Base-by-base conservation (phyloP, 23 tunicate genomes). In the Ascidia mentula region DNA sequence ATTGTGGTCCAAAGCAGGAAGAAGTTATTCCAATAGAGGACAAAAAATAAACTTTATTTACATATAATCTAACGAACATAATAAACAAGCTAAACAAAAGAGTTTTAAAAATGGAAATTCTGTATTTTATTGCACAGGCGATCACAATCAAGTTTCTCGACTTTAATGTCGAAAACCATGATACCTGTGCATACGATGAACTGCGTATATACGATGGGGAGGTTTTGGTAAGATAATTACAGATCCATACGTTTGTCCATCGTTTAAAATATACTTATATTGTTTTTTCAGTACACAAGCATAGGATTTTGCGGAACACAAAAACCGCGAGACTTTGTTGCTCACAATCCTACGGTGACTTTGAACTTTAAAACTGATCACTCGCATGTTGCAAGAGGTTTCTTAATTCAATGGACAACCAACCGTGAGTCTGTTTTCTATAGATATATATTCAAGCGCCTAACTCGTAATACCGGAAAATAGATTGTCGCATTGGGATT, bases 261-360 rank as follows among this genome's bases (percentile, higher is more conserved):
- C 53, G 53, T 42, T 42, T 9, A 53, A 53, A 20, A 20, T 53
- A 28, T 53, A 9, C 7, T 20, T 53, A 3, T 53, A 20, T 20
- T 53, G 65, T 31, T 78, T 13, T 26, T 53, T 31, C 40, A 80
- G 84, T 80, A 38, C 65, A 38, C 84, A 3, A 77, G 84, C 30
- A 32, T 39, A 17, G 38, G 36, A 18, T 80, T 38, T 24, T 80
- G 84, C 77, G 84, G 84, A 6, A 69, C 28, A 7, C 28, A 22
- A 1, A 34, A 40, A 35, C 84, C 84, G 12, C 36, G 9, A 38
- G 39, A 80, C 39, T 69, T 80, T 69, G 40, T 37, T 33, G 31
- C 84, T 0, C 37, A 17, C 6, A 34, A 76, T 28, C 38, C 34
- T 40, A 30, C 32, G 15, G 38, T 80, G 12, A n/a, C 33, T 12